These are phyloP conservation scores for Myotis daubentonii DNA, from an alignment of 2,797 vertebrate genomes.

Conservation along the genomic window DNA sequence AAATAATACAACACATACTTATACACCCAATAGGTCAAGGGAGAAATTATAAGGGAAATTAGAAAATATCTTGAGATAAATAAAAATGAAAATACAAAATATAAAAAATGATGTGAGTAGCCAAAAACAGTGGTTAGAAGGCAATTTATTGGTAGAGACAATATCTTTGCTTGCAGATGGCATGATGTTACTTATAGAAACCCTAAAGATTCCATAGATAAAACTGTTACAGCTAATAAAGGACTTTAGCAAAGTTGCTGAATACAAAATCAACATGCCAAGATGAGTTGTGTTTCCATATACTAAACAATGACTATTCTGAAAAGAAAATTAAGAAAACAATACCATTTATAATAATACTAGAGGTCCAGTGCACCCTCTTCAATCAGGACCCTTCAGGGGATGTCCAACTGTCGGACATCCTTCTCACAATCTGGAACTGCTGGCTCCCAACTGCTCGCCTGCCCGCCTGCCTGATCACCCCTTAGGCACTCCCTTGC, in stretches of 20 bases:
- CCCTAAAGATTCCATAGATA: neutral
- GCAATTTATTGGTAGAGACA: neutral
- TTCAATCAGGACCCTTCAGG: too few relatives aligned
- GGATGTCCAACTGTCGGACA: too few relatives aligned
- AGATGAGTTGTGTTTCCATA: neutral
- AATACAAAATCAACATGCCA: neutral
- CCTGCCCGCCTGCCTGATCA: too few relatives aligned
- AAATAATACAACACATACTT: neutral
- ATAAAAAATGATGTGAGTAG: neutral
- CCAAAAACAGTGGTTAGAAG: neutral
- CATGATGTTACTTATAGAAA: neutral
- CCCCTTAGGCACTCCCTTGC: too few relatives aligned
- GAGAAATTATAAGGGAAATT: neutral
- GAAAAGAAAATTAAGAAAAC: neutral
- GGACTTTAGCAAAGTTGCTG: neutral
- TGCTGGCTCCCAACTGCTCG: too few relatives aligned
- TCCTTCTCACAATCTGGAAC: too few relatives aligned
- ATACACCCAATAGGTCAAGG: neutral
- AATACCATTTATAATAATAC: neutral
- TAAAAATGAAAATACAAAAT: neutral
- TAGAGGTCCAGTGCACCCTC: too few relatives aligned
- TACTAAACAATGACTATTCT: neutral
- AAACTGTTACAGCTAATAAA: neutral
- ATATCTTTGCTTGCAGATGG: neutral
- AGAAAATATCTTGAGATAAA: neutral